phyloP scores from a whole-genome alignment of 2,888 invertebrate species.

The Trichopria drosophilae region DNA sequence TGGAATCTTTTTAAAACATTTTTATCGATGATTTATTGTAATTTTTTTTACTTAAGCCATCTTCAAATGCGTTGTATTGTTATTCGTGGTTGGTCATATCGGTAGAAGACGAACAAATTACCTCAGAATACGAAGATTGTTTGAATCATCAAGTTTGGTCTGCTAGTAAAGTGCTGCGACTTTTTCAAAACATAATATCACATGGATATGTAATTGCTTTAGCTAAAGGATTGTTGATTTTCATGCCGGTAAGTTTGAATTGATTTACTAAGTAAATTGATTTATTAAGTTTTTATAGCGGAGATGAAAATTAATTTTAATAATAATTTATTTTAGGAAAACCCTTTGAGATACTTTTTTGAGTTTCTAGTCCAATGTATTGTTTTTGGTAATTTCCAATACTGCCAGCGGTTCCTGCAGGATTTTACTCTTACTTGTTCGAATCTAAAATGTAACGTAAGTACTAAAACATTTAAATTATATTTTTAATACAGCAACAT shows the following conservation, averaged over 20 bases:
- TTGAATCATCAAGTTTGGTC: slow-evolving; percentile 50
- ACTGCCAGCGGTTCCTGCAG: slow-evolving; percentile 49
- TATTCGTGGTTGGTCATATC: slow-evolving; percentile 53
- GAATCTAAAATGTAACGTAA: slow-evolving; percentile 48
- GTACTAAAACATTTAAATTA: slow-evolving; percentile 11
- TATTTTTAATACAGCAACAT: slow-evolving; percentile 1
- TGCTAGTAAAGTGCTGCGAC: slow-evolving; percentile 55
- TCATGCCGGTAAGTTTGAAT: slow-evolving; percentile 71
- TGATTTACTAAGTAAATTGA: too few relatives aligned
- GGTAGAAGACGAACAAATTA: slow-evolving; percentile 36
- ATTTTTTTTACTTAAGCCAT: slow-evolving; percentile 41
- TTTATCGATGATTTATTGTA: neutral
- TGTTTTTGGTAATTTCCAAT: slow-evolving; percentile 51
- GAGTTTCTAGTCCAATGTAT: slow-evolving; percentile 63
- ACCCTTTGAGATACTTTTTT: slow-evolving; percentile 65
- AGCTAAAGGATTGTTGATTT: slow-evolving; percentile 69
- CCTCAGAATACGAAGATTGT: slow-evolving; percentile 43
- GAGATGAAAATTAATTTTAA: neutral
- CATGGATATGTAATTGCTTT: slow-evolving; percentile 66
- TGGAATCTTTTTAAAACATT: slow-evolving; percentile 1
- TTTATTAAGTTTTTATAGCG: too few relatives aligned
- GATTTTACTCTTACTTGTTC: slow-evolving; percentile 52
- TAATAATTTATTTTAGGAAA: slow-evolving; percentile 60
- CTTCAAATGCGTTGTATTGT: slow-evolving; percentile 48
- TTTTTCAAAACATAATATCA: slow-evolving; percentile 63